Percentiles rank a stretch among this genome's conserved stretches.
Conservation (phyloP, 2,113 vertebrate species). For the Xiphophorus maculatus region DNA sequence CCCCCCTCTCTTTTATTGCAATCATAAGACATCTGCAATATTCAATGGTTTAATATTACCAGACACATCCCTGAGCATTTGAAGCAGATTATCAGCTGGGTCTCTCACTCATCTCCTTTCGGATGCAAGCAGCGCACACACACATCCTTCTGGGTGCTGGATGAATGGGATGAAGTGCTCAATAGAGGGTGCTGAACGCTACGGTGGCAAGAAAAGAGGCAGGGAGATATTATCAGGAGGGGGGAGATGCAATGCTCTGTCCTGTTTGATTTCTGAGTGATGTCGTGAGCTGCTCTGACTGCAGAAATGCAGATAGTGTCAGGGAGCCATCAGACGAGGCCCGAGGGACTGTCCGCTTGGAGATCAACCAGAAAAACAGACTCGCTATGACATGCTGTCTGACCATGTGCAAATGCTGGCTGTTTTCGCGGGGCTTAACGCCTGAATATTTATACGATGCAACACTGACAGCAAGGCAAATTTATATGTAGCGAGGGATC, state of each 20-base stretch:
- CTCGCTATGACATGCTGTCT: slow-evolving; percentile 39
- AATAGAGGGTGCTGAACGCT: slow-evolving; percentile 49
- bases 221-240: slow-evolving; percentile 51
- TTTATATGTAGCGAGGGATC: slow-evolving; percentile 16
- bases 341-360: slow-evolving; percentile 34
- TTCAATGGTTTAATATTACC: slow-evolving; percentile 12
- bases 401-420: slow-evolving; percentile 9
- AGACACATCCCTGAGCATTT: slow-evolving; percentile 17
- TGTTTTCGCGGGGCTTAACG: slow-evolving; percentile 18
- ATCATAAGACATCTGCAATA: background rate
- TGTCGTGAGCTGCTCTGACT: slow-evolving; percentile 53
- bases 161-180: slow-evolving; percentile 50
- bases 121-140: slow-evolving; percentile 37
- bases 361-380: slow-evolving; percentile 44
- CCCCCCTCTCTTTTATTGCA: background rate
- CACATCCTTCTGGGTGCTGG: slow-evolving; percentile 37
- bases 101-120: slow-evolving; percentile 36
- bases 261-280: slow-evolving; percentile 67
- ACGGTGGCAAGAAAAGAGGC: slow-evolving; percentile 33
- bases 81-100: slow-evolving; percentile 42
- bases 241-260: slow-evolving; percentile 16
- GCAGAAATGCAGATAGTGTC: slow-evolving; percentile 62
- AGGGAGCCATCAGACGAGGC: slow-evolving; percentile 53
- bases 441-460: slow-evolving; percentile 23
- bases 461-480: background rate